Evolutionary conservation across 2,888 invertebrate species (phyloP), one percentile per base, ranked within the genome.

Genomic region (Notodonta ziczac): DNA sequence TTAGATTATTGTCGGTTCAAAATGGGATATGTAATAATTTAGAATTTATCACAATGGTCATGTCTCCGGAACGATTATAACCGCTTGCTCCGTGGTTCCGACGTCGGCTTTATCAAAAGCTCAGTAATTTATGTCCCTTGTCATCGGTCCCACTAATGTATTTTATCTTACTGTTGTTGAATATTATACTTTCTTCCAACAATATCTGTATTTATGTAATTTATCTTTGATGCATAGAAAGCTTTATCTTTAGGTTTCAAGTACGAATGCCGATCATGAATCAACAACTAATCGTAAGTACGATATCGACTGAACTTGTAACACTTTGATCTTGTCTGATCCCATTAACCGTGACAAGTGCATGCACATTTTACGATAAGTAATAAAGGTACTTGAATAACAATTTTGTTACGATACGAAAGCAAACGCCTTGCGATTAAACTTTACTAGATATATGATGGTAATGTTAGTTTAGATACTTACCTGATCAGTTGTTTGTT

Each of bases 21-120:
- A 35, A 63, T 69, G 61, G 60, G 56, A 59, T 67, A 63, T 58
- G 46, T 60, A 65, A 63, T 65, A 60, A 67, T 70, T 74, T 60
- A 61, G 59, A 63, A 65, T 60, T 70, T 72, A 72, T 77, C 70
- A 77, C 74, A 79, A 80, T 83, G 79, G 70, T 73, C 75, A 81
- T 82, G 80, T 76, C 80, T 84, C 81, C 72, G 67, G 77, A 80
- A 79, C 78, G 78, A 83, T 84, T 84, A 82, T 82, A 84, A 78
- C 72, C 71, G 78, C 78, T 81, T 77, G 81, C 80, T 74, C 72
- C 76, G 73, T 70, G 74, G 76, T 73, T 78, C 65, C 52, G 63
- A 69, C 79, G 83, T 82, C 84, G 82, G 85, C 79, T 81, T 84
- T 84, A 88, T 88, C 84, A 88, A 88, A 86, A 84, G 85, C 80